Conservation (phyloP, 2,113 vertebrate genomes). For the Siniperca chuatsi region DNA sequence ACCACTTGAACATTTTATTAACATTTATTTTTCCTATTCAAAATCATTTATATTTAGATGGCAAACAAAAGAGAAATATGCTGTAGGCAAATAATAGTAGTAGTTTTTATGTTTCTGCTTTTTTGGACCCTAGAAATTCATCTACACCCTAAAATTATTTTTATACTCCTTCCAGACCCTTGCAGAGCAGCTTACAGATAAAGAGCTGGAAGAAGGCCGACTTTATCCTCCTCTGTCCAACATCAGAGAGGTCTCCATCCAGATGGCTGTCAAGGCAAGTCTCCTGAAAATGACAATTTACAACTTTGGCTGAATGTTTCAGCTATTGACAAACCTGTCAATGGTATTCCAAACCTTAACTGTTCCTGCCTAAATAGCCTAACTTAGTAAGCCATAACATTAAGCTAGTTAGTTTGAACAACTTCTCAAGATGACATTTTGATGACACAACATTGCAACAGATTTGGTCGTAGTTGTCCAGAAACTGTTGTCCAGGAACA, state of each 20-base stretch:
- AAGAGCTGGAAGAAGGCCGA: conserved; percentile 90
- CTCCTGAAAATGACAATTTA: neutral
- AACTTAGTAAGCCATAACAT: neutral
- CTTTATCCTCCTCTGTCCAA: conserved; percentile 94
- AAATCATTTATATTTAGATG: neutral
- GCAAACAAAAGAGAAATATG: neutral
- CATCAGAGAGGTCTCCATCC: conserved; percentile 96
- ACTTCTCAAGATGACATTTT: neutral
- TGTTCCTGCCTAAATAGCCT: neutral
- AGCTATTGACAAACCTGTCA: neutral
- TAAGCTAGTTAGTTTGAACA: neutral
- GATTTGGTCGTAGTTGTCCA: neutral
- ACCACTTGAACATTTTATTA: neutral
- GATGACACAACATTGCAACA: neutral
- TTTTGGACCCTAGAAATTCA: neutral
- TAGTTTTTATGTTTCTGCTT: neutral
- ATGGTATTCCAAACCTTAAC: neutral
- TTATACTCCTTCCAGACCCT: conserved; percentile 84
- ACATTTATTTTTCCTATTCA: neutral
- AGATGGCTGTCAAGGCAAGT: conserved; percentile 93
- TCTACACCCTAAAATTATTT: conserved; percentile 22
- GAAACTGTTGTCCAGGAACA: neutral
- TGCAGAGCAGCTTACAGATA: conserved; percentile 89
- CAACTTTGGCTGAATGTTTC: neutral
- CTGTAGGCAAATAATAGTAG: neutral